Percentiles rank a stretch among this genome's conserved stretches.
Evolutionary conservation across 2,113 vertebrate genomes (phyloP).

Genomic region (Boleophthalmus pectinirostris): DNA sequence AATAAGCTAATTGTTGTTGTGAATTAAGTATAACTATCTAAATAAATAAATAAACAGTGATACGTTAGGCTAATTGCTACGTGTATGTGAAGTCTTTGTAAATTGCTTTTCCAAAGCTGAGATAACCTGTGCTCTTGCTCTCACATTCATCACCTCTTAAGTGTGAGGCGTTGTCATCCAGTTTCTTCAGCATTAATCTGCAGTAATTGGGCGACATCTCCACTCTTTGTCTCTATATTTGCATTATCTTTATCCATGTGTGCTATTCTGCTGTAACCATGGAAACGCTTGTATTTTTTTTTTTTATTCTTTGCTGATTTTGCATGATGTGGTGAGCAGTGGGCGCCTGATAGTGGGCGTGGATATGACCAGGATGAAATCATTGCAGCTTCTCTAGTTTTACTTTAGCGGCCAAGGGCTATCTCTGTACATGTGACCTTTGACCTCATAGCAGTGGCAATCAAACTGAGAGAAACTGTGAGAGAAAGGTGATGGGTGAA

Average conservation of each 20-base stretch:
- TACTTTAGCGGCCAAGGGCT: background rate
- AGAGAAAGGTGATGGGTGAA: constrained; percentile 20
- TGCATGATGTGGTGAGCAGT: background rate
- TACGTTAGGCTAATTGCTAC: no score
- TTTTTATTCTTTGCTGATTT: background rate
- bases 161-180: background rate
- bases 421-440: constrained; percentile 6
- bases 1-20: no score
- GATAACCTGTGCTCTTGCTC: background rate
- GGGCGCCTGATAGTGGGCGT: background rate
- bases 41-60: no score
- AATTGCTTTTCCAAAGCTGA: background rate
- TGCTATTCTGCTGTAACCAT: constrained; percentile 5
- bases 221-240: background rate
- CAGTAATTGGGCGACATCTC: constrained; percentile 6
- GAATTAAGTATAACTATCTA: no score
- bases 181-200: constrained; percentile 14
- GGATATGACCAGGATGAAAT: background rate
- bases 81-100: background rate
- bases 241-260: constrained; percentile 6
- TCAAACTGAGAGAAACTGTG: constrained; percentile 29
- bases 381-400: no score
- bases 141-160: background rate
- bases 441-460: constrained; percentile 21
- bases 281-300: background rate